Conservation (phyloP, 2,113 vertebrate species). For the Microtus richardsoni region DNA sequence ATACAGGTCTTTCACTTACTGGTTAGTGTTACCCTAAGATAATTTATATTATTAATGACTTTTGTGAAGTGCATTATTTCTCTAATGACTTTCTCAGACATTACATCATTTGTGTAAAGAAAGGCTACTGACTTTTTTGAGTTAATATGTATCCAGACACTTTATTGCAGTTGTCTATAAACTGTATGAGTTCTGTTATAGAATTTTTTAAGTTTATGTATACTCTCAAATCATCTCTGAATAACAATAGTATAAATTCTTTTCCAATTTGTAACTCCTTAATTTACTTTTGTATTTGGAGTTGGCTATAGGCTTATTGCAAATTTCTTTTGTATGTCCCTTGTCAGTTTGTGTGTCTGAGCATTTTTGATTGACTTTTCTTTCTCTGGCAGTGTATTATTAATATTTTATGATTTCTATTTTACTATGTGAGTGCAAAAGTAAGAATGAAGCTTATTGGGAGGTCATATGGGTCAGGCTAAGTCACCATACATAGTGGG, state of each 20-base stretch:
- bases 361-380: neutral
- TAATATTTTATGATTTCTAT: neutral
- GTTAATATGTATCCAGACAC: neutral
- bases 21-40: neutral
- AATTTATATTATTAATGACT: neutral
- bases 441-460: neutral
- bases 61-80: neutral
- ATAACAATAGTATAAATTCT: neutral
- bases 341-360: neutral
- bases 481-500: neutral
- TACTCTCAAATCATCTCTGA: neutral
- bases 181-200: neutral
- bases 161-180: neutral
- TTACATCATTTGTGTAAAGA: neutral
- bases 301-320: neutral
- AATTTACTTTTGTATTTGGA: neutral
- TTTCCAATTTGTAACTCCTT: neutral
- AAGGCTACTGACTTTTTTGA: neutral
- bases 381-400: neutral
- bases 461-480: neutral
- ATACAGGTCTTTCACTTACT: neutral
- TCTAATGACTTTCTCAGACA: neutral
- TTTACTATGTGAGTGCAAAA: neutral
- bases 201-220: neutral
- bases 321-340: neutral